Percentiles rank a stretch among this genome's conserved stretches.
These are phyloP conservation scores for Lapara coniferarum DNA, from an alignment of 2,888 invertebrate genomes.

Conservation along the genomic window DNA sequence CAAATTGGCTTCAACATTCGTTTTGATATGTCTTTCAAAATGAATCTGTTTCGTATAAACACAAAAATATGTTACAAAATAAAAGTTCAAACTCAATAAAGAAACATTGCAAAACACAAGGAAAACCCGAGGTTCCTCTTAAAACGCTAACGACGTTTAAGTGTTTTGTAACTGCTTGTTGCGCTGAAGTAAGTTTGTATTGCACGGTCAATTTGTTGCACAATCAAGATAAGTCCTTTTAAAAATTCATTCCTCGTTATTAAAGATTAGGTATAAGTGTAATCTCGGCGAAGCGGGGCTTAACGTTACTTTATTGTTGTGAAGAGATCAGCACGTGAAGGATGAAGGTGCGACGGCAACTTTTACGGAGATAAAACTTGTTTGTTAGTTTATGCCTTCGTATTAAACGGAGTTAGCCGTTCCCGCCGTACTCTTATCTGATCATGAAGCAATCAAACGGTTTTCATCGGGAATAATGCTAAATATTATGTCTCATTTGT, in stretches of 20 bases:
- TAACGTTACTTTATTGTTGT: conserved; percentile 69
- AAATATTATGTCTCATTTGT: conserved; percentile 34
- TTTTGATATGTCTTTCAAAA: too few species aligned
- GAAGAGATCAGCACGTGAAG: conserved; percentile 74
- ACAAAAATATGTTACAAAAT: not conserved
- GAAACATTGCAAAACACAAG: conserved; percentile 10
- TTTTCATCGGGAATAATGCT: conserved; percentile 38
- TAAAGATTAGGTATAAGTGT: conserved; percentile 49
- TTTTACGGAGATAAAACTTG: conserved; percentile 77
- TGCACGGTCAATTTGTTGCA: conserved; percentile 17
- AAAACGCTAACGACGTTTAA: conserved; percentile 22
- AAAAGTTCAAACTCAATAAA: conserved; percentile 1
- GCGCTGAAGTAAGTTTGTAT: conserved; percentile 23
- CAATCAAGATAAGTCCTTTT: conserved; percentile 30
- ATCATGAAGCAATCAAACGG: conserved; percentile 48
- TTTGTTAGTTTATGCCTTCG: conserved; percentile 69
- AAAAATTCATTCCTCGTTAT: conserved; percentile 42
- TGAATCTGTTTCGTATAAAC: not conserved
- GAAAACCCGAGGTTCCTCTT: conserved; percentile 20
- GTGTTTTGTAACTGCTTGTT: conserved; percentile 24
- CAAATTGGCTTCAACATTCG: too few species aligned
- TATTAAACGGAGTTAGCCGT: conserved; percentile 55
- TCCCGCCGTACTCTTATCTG: conserved; percentile 49
- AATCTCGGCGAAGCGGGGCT: conserved; percentile 56
- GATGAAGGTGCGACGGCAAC: conserved; percentile 76